Evolutionary conservation across 2,888 invertebrate genomes (phyloP), one percentile per base, ranked within the genome.

Genomic region (Hypselothyrea guttata): DNA sequence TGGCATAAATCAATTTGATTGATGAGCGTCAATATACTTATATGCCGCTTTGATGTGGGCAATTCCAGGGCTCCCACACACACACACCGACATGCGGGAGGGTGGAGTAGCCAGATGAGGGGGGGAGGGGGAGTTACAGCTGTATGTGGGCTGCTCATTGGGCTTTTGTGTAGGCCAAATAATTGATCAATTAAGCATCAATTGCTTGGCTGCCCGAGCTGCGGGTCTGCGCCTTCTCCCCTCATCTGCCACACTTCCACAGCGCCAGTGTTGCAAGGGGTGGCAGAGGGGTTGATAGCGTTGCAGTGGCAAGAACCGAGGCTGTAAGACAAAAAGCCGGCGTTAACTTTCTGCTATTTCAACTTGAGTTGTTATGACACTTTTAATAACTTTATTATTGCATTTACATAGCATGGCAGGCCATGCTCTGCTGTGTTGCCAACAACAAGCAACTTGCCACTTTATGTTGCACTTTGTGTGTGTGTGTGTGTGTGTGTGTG

Each of bases 371-470:
- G 87, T 86, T 88, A 87, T 88, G 87, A 88, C 88, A 88, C 86
- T 88, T 88, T 88, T 86, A 88, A 88, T 88, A 88, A 88, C 86
- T 88, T 88, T 88, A 86, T 88, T 88, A 88, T 88, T 88, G 77
- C 86, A 86, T 87, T 87, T 83, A 82, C 75, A 84, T 73, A 77
- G 84, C 67, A 71, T 2, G 22, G 77, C 69, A 60, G 63, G 75
- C 62, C 66, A 71, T 46, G 68, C 68, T 2, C 11, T 28, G 22
- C 31, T 5, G 27, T 31, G 11, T 8, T 38, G 31, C 55, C 45
- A 56, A 65, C 70, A 64, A 57, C 70, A 63, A 59, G 37, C 65
- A 76, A 68, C 54, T 77, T 70, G 71, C 49, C 68, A 58, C 51
- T 55, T 74, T 74, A 72, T 70, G 66, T 4, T 7, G 1, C 11